Percentiles rank a stretch among this genome's conserved stretches.
Evolutionary conservation across 2,113 vertebrate species (phyloP).

Genomic region (Otolemur garnettii): DNA sequence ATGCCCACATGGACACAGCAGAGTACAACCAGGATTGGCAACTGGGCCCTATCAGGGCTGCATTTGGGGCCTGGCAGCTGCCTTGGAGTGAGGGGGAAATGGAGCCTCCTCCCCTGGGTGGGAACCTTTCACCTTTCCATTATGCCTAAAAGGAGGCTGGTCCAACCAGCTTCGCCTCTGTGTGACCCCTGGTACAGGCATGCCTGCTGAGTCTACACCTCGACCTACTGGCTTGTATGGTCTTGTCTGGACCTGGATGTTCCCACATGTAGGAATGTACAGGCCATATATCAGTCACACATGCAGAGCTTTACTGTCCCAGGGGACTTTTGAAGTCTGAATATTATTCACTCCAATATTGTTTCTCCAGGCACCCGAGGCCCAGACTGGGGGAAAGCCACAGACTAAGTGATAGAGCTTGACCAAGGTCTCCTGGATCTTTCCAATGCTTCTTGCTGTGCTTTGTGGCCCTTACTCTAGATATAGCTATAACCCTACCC

Average conservation of each 20-base stretch:
- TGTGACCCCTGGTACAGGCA: slow-evolving; percentile 54
- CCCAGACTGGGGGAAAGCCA: neutral
- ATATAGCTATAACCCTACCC: neutral
- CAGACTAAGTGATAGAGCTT: neutral
- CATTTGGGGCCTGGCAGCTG: neutral
- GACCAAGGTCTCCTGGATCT: neutral
- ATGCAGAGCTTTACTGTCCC: neutral
- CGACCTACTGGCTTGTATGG: slow-evolving; percentile 27
- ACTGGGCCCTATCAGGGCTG: neutral
- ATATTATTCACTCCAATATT: neutral
- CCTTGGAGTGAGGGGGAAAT: neutral
- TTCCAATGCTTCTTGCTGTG: neutral
- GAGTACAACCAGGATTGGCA: neutral
- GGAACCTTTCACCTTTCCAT: neutral
- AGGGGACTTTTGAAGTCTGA: slow-evolving; percentile 45
- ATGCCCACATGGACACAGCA: neutral
- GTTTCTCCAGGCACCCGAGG: slow-evolving; percentile 2
- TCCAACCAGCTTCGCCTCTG: slow-evolving; percentile 22
- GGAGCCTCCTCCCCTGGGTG: neutral
- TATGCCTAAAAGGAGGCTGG: neutral
- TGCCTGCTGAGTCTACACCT: slow-evolving; percentile 34
- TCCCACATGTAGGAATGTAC: neutral
- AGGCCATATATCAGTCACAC: slow-evolving; percentile 26
- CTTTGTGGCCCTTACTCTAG: neutral
- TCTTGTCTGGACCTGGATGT: slow-evolving; percentile 59